phyloP scores from a whole-genome alignment of 1,140 invertebrate genomes.

The Drosophila watanabei region DNA sequence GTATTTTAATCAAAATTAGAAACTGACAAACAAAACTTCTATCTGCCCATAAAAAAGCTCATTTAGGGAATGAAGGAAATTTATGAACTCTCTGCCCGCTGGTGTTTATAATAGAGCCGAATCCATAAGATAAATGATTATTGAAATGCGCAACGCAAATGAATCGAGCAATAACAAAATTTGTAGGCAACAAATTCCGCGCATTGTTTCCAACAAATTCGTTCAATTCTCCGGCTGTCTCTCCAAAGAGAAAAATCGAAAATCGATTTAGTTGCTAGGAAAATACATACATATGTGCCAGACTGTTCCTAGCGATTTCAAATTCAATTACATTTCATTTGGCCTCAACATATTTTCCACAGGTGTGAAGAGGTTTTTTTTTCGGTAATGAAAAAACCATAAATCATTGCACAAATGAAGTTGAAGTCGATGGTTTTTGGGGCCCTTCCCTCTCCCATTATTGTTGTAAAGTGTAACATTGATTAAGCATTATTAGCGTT shows the following conservation, averaged over 20 bases:
- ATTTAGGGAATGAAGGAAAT: slow-evolving; percentile 51
- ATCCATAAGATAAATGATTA: slow-evolving; percentile 77
- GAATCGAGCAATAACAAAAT: slow-evolving; percentile 45
- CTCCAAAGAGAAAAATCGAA: slow-evolving; percentile 30
- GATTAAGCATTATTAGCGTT: slow-evolving; percentile 83
- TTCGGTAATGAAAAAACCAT: slow-evolving; percentile 76
- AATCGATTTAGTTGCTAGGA: slow-evolving; percentile 70
- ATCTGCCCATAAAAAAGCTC: slow-evolving; percentile 45
- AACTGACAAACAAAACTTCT: slow-evolving; percentile 11
- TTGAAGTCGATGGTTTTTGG: slow-evolving; percentile 44
- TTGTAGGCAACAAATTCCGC: slow-evolving; percentile 76
- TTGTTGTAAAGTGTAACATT: slow-evolving; percentile 84
- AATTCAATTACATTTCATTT: slow-evolving; percentile 73
- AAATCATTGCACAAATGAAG: slow-evolving; percentile 80
- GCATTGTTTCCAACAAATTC: slow-evolving; percentile 76
- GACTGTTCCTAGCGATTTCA: slow-evolving; percentile 36
- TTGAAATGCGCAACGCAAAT: slow-evolving; percentile 59
- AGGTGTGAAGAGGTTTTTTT: slow-evolving; percentile 74
- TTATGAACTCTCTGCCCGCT: slow-evolving; percentile 51
- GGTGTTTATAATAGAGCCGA: slow-evolving; percentile 67
- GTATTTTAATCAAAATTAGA: slow-evolving; percentile 1
- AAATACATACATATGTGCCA: slow-evolving; percentile 30
- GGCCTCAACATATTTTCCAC: slow-evolving; percentile 61
- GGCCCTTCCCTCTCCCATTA: slow-evolving; percentile 47
- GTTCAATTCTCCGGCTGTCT: slow-evolving; percentile 43